phyloP scores from a whole-genome alignment of 2,113 vertebrate species.

The Hippocampus abdominalis region DNA sequence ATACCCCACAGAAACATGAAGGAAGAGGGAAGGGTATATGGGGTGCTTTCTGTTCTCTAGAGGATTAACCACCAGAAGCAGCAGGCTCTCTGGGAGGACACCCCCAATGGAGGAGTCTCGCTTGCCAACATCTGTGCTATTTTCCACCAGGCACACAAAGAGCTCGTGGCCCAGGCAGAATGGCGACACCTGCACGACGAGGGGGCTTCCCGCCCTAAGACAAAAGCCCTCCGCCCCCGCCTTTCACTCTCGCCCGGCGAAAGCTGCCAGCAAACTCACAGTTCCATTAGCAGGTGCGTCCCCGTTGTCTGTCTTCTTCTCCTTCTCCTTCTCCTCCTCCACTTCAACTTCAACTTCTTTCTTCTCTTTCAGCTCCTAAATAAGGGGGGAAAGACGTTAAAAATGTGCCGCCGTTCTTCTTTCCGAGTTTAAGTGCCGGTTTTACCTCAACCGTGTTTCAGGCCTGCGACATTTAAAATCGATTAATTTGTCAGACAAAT shows the following conservation, averaged over 20 bases:
- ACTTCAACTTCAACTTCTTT: constrained; percentile 74
- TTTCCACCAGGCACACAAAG: constrained; percentile 69
- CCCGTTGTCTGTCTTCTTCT: constrained; percentile 61
- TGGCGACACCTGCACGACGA: constrained; percentile 73
- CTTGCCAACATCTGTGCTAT: constrained; percentile 68
- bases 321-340: constrained; percentile 47
- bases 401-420: background rate
- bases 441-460: background rate
- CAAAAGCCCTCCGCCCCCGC: constrained; percentile 61
- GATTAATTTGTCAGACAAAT: background rate
- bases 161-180: constrained; percentile 47
- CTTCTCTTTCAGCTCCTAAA: constrained; percentile 81
- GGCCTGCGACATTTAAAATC: background rate
- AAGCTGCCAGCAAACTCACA: constrained; percentile 63
- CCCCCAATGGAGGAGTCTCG: constrained; percentile 26
- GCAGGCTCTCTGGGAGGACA: constrained; percentile 28
- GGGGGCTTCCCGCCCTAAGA: constrained; percentile 44
- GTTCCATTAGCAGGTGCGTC: constrained; percentile 79
- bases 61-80: constrained; percentile 31
- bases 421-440: background rate
- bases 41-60: background rate
- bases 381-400: constrained; percentile 8
- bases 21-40: background rate
- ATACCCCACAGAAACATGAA: constrained; percentile 9
- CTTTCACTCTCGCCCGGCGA: background rate